phyloP scores from a whole-genome alignment of 2,797 vertebrate genomes.

The Peromyscus aztecus region DNA sequence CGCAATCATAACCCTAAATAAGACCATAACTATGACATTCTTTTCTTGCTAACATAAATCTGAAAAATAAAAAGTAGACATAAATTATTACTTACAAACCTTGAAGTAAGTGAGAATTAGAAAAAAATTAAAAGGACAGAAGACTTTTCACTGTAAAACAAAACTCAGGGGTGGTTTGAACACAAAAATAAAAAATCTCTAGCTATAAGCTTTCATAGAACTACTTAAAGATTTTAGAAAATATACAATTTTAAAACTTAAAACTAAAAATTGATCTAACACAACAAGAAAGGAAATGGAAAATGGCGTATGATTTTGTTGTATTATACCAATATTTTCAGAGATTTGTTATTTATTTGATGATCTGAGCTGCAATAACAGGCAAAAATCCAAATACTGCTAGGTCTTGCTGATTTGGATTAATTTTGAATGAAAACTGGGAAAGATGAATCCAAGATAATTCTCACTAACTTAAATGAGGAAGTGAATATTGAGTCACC shows the following conservation, averaged over 20 bases:
- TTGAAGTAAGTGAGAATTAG: neutral
- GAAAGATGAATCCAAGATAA: neutral
- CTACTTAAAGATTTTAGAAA: neutral
- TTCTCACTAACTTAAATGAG: neutral
- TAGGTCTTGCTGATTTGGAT: neutral
- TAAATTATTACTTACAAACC: neutral
- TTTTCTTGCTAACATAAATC: neutral
- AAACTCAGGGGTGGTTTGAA: neutral
- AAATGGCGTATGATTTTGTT: neutral
- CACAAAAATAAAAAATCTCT: neutral
- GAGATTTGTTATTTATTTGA: neutral
- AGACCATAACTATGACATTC: too few relatives aligned
- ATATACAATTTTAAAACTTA: neutral
- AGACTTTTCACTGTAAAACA: neutral
- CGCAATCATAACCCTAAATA: neutral
- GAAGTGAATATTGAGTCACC: neutral
- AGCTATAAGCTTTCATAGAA: neutral
- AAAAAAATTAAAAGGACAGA: neutral
- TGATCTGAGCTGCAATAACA: neutral
- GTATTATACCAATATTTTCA: neutral
- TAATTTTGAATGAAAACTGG: neutral
- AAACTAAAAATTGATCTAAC: neutral
- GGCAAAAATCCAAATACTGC: constrained; percentile 7
- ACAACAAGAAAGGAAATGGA: neutral
- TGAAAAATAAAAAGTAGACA: neutral